Conservation (phyloP, 1,140 invertebrate genomes). For the Lithobius niger region DNA sequence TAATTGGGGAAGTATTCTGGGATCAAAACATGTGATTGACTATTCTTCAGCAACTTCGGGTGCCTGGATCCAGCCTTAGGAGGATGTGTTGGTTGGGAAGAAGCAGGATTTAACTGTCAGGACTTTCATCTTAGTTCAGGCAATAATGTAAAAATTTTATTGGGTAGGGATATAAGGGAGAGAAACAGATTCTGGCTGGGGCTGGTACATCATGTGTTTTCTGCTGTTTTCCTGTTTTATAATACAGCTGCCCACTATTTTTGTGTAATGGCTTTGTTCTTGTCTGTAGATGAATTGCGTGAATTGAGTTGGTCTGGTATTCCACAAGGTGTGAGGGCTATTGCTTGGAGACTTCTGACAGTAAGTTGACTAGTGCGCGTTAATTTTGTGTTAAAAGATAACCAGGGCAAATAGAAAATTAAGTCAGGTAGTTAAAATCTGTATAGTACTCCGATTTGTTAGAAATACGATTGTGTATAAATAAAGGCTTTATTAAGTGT, state of each 20-base stretch:
- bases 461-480: no score
- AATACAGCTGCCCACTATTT: conserved; percentile 3
- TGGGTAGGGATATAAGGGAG: background rate
- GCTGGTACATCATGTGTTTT: background rate
- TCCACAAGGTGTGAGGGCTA: conserved; percentile 62
- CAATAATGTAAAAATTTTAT: background rate
- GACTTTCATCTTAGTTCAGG: no score
- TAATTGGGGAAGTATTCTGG: no score
- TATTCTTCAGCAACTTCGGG: no score
- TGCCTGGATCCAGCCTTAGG: no score
- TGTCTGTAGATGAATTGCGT: conserved; percentile 53
- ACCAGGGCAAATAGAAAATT: background rate
- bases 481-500: background rate
- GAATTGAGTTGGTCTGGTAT: conserved; percentile 92
- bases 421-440: no score
- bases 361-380: conserved; percentile 36
- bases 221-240: background rate
- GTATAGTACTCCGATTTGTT: no score
- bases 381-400: background rate
- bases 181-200: background rate
- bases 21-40: no score
- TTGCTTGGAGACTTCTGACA: conserved; percentile 58
- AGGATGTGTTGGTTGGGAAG: no score
- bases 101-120: no score
- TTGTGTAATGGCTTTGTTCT: conserved; percentile 7